These are phyloP conservation scores for Eubasilissa splendida DNA, from an alignment of 2,888 invertebrate genomes.

Conservation along the genomic window DNA sequence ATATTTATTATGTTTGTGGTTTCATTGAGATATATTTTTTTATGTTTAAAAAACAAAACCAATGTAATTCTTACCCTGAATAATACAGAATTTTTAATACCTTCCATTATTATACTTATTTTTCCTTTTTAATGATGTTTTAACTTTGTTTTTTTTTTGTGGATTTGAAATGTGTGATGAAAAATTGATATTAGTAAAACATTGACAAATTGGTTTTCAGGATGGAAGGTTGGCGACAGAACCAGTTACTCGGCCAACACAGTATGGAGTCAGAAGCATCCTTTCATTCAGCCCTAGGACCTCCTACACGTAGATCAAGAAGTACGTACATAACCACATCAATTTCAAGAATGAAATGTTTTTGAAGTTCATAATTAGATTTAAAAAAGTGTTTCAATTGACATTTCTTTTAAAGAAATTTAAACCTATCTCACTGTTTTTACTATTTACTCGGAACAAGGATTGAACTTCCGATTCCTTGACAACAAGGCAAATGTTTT, in stretches of 20 bases:
- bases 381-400: conserved; percentile 1
- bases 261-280: conserved; percentile 65
- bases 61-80: not conserved
- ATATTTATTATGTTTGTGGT: no score
- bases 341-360: not conserved
- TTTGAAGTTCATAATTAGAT: not conserved
- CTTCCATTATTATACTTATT: not conserved
- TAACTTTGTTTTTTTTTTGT: no score
- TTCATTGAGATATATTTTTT: no score
- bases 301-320: conserved; percentile 61
- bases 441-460: no score
- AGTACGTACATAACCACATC: conserved; percentile 55
- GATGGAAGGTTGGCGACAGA: conserved; percentile 55
- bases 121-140: no score
- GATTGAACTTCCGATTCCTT: no score
- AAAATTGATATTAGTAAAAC: not conserved
- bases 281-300: conserved; percentile 63
- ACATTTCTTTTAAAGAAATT: no score
- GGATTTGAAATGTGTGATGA: no score
- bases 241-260: conserved; percentile 63
- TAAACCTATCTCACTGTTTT: no score
- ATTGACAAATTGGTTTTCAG: conserved; percentile 39
- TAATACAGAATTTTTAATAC: not conserved
- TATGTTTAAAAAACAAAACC: no score
- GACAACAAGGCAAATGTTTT: no score